Percentiles rank a stretch among this genome's conserved stretches.
phyloP scores from a whole-genome alignment of 53 echinoderm and acorn worm genomes.

The Crossaster papposus region DNA sequence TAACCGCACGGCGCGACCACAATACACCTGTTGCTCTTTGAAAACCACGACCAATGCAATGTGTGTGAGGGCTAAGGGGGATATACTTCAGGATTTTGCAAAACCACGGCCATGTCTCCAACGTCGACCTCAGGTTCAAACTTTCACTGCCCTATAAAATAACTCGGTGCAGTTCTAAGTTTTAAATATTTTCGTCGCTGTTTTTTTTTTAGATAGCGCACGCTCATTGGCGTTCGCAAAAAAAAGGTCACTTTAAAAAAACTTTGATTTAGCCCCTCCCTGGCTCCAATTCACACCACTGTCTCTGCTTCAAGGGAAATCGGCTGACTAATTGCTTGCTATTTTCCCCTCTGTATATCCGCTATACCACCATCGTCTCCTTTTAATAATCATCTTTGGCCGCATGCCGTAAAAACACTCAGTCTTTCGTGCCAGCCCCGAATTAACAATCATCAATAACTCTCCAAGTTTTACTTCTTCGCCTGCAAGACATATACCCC shows the following conservation, averaged over 20 bases:
- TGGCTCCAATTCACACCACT: not conserved
- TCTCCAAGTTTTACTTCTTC: conserved; percentile 49
- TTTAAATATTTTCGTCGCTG: too few relatives aligned
- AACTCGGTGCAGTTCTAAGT: too few relatives aligned
- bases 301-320: conserved; percentile 1
- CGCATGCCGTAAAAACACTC: conserved; percentile 9
- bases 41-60: too few relatives aligned
- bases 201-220: too few relatives aligned
- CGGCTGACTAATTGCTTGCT: conserved; percentile 32
- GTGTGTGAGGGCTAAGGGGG: too few relatives aligned
- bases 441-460: conserved; percentile 49
- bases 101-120: too few relatives aligned
- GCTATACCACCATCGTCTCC: conserved; percentile 13
- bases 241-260: not conserved
- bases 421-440: conserved; percentile 17
- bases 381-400: conserved; percentile 47
- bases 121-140: too few relatives aligned
- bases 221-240: not conserved
- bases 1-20: too few relatives aligned
- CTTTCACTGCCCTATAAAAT: too few relatives aligned
- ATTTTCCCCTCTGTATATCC: conserved; percentile 15
- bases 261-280: not conserved
- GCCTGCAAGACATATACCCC: conserved; percentile 50
- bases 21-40: too few relatives aligned
- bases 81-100: too few relatives aligned